Evolutionary conservation across 2,888 invertebrate species (phyloP).

Genomic region (Synergus laeviventris): DNA sequence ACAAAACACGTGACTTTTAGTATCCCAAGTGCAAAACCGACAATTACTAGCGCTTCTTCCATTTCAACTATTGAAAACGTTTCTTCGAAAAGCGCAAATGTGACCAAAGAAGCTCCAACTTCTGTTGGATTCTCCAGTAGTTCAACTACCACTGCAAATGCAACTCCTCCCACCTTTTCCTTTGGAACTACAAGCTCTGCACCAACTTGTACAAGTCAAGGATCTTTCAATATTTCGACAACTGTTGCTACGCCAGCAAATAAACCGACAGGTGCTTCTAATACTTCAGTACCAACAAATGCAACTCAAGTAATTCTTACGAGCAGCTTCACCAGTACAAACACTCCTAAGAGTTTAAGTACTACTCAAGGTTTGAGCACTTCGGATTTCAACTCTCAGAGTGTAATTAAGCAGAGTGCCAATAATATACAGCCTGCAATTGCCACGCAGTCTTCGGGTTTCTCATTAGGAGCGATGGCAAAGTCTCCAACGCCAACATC

Average conservation of each 20-base stretch:
- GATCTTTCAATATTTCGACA: background rate
- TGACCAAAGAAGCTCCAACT: background rate
- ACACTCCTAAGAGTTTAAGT: background rate
- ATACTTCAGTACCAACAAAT: background rate
- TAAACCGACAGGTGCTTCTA: background rate
- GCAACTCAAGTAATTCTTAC: background rate
- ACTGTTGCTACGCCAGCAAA: background rate
- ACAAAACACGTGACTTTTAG: constrained; percentile 67
- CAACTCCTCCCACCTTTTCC: background rate
- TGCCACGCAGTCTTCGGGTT: background rate
- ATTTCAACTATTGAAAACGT: background rate
- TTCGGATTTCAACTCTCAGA: background rate
- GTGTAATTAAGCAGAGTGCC: background rate
- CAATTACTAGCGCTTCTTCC: constrained; percentile 44
- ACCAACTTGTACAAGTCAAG: constrained; percentile 1
- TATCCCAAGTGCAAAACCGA: constrained; percentile 42
- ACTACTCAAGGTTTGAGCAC: background rate
- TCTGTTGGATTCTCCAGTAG: background rate
- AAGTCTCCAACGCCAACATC: constrained; percentile 26
- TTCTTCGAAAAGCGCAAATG: background rate
- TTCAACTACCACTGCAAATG: background rate
- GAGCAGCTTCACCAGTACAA: background rate
- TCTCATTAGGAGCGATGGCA: constrained; percentile 42
- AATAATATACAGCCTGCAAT: background rate
- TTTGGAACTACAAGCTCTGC: constrained; percentile 6